Percentiles rank a stretch among this genome's conserved stretches.
Conservation (phyloP, 2,888 invertebrate genomes). For the Cartodere bifasciata region DNA sequence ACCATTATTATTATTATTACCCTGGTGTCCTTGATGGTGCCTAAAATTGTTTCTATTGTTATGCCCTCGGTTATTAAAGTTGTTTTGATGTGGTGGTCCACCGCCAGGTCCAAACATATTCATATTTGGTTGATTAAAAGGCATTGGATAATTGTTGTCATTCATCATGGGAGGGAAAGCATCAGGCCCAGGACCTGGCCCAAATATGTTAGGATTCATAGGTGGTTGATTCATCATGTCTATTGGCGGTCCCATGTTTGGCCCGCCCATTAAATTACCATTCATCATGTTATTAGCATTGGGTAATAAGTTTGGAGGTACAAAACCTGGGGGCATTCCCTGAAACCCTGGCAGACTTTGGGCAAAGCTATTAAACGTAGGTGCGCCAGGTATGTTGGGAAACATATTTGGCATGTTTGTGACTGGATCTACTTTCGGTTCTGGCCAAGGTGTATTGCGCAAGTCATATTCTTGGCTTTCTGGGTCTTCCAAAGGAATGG, state of each 20-base stretch:
- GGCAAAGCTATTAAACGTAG: constrained; percentile 34
- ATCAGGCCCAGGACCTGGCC: constrained; percentile 23
- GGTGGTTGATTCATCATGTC: constrained; percentile 22
- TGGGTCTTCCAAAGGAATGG: constrained; percentile 82
- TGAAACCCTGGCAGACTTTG: constrained; percentile 32
- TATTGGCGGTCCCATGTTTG: constrained; percentile 25
- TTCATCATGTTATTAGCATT: constrained; percentile 20
- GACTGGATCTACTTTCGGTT: constrained; percentile 56
- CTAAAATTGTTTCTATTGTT: no score
- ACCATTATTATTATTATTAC: constrained; percentile 16
- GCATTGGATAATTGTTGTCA: constrained; percentile 28
- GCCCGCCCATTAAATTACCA: constrained; percentile 24
- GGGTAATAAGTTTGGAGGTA: constrained; percentile 22
- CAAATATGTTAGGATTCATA: constrained; percentile 35
- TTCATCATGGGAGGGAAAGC: constrained; percentile 32
- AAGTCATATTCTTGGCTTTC: constrained; percentile 75
- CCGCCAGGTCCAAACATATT: constrained; percentile 32
- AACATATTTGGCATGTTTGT: constrained; percentile 36
- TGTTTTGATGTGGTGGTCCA: constrained; percentile 27
- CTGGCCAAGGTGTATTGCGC: constrained; percentile 69
- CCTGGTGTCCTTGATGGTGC: constrained; percentile 15
- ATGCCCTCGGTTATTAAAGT: constrained; percentile 30
- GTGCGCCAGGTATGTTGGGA: constrained; percentile 37
- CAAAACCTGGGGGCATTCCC: constrained; percentile 21
- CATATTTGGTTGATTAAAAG: constrained; percentile 37